Evolutionary conservation across 2,113 vertebrate species (phyloP).

Genomic region (Neolamprologus longior): DNA sequence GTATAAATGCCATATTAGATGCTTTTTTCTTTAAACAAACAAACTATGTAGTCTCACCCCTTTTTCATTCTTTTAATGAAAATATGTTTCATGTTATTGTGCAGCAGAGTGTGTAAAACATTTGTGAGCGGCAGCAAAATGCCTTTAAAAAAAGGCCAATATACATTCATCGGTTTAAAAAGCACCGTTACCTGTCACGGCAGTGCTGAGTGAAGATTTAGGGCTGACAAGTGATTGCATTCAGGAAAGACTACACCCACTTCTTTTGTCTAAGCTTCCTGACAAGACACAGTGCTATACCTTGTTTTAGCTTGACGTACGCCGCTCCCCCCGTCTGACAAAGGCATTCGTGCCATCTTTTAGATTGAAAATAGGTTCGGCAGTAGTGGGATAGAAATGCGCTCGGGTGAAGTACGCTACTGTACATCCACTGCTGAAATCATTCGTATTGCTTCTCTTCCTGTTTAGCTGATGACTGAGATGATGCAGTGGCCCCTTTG

Average conservation of each 20-base stretch:
- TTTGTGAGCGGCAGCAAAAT: conserved; percentile 13
- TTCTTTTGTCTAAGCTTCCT: conserved; percentile 58
- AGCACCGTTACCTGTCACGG: conserved; percentile 60
- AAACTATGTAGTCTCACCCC: not conserved
- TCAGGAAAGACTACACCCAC: conserved; percentile 60
- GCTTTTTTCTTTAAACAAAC: not conserved
- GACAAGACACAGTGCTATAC: conserved; percentile 23
- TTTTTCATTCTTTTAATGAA: not conserved
- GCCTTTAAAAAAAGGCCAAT: conserved; percentile 28
- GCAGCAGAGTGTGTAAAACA: not conserved
- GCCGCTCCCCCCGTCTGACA: conserved; percentile 23
- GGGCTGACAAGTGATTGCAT: conserved; percentile 71
- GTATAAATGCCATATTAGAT: not conserved
- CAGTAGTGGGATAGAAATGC: conserved; percentile 16
- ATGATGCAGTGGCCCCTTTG: conserved; percentile 11
- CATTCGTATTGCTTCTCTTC: not conserved
- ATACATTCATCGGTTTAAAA: conserved; percentile 62
- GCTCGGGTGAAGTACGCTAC: not conserved
- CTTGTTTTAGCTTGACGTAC: conserved; percentile 51
- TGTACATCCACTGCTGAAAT: not conserved
- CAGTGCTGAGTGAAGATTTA: conserved; percentile 62
- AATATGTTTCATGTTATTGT: conserved; percentile 4
- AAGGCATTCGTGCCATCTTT: conserved; percentile 39
- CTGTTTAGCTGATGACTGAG: not conserved
- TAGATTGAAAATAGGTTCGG: conserved; percentile 44